Percentiles rank a stretch among this genome's conserved stretches.
phyloP scores from a whole-genome alignment of 2,113 vertebrate genomes.

The Pogona vitticeps region DNA sequence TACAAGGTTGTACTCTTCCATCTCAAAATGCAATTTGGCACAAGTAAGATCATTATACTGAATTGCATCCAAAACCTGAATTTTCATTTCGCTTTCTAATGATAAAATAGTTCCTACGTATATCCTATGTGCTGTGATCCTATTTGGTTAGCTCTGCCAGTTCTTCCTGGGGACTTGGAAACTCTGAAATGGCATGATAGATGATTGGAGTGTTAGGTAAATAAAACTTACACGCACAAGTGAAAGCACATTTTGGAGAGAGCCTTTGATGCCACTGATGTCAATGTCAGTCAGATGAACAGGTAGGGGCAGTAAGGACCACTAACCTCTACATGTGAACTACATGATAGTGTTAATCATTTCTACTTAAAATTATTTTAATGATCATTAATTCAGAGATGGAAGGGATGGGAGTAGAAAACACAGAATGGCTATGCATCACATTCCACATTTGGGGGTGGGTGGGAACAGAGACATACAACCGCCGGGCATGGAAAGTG shows the following conservation, averaged over 20 bases:
- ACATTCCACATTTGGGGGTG: not conserved
- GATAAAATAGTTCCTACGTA: too few relatives aligned
- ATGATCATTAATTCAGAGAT: not conserved
- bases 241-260: too few relatives aligned
- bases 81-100: too few relatives aligned
- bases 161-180: not conserved
- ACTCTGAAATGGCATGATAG: not conserved
- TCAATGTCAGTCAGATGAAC: not conserved
- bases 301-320: too few relatives aligned
- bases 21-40: too few relatives aligned
- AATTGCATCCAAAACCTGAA: too few relatives aligned
- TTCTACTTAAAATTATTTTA: not conserved
- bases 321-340: not conserved
- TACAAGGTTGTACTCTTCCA: too few relatives aligned
- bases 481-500: not conserved
- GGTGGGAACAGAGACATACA: not conserved
- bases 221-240: not conserved
- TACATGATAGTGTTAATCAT: too few relatives aligned
- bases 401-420: not conserved
- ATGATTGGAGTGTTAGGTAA: not conserved
- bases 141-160: too few relatives aligned
- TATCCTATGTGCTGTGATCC: too few relatives aligned
- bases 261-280: too few relatives aligned
- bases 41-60: too few relatives aligned
- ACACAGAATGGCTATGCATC: slow-evolving; percentile 18